Percentiles rank a stretch among this genome's conserved stretches.
Conservation (phyloP, 2,113 vertebrate genomes). For the Stigmatopora argus region DNA sequence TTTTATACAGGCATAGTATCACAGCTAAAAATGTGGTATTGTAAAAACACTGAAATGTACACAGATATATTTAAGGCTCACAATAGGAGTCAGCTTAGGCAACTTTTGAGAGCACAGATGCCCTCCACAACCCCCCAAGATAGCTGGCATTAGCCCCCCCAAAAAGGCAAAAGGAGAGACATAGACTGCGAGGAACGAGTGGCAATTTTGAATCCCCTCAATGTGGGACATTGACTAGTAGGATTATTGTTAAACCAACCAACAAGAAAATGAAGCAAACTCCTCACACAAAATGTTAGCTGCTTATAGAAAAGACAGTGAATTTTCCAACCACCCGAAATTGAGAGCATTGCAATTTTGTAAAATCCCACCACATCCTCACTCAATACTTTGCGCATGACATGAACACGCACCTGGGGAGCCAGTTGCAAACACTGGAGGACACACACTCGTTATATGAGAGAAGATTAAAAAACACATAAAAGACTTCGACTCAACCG, state of each 20-base stretch:
- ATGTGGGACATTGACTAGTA: neutral
- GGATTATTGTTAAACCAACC: neutral
- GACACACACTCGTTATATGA: slow-evolving; percentile 11
- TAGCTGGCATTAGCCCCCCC: neutral
- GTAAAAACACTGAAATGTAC: neutral
- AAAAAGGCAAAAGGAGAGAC: neutral
- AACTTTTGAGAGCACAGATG: neutral
- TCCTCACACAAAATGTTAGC: neutral
- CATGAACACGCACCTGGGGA: slow-evolving; percentile 35
- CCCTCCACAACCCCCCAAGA: neutral
- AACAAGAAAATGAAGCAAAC: neutral
- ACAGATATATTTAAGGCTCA: too few relatives aligned
- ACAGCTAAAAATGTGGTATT: too few relatives aligned
- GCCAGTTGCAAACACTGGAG: slow-evolving; percentile 9
- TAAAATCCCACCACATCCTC: slow-evolving; percentile 9
- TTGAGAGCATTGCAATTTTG: slow-evolving; percentile 6
- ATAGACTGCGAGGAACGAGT: neutral
- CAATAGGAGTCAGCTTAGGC: neutral
- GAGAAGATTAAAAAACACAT: slow-evolving; percentile 16
- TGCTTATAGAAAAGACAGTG: neutral
- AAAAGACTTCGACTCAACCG: slow-evolving; percentile 6
- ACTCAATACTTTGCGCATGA: slow-evolving; percentile 23
- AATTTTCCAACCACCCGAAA: neutral
- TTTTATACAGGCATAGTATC: too few relatives aligned
- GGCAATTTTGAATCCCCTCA: too few relatives aligned